Evolutionary conservation across 2,888 invertebrate species (phyloP), one percentile per base, ranked within the genome.

Genomic region (Coleophora deauratella): DNA sequence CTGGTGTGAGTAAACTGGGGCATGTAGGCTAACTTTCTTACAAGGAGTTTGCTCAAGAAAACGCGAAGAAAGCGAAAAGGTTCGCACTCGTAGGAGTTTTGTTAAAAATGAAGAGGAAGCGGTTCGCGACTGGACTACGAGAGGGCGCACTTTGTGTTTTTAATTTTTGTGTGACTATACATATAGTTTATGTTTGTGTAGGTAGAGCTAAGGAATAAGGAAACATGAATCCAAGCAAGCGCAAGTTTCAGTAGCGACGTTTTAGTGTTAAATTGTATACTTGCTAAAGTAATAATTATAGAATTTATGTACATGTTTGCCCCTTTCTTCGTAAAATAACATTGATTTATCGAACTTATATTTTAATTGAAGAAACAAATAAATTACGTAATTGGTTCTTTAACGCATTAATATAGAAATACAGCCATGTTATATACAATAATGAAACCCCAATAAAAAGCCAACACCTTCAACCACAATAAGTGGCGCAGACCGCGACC

Each of bases 11-110:
- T 69, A 47, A 46, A 50, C 51, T 51, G 55, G 59, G 52, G 61
- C 57, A 56, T 65, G 65, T 65, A 58, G 59, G 63, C 58, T 64
- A 72, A 75, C 71, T 79, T 82, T 84, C 82, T 84, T 78, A 65
- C 54, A 69, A 70, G 73, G 66, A 68, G 69, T 71, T 78, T 84
- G 81, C 81, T 79, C 82, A 84, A 78, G 78, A 81, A 37, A 40
- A 84, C 60, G 71, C 68, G 76, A 82, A 84, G 81, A 82, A 85
- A 80, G 58, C 66, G 69, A 72, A 80, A 84, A 81, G 80, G 81
- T 77, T 81, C 69, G 64, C 72, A 72, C 75, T 84, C 71, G 72
- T 74, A 58, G 67, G 66, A 62, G 71, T 79, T 80, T 78, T 66
- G 71, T 70, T 74, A 81, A 84, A 84, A 82, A 82, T 76, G 62